A percentile compares a stretch with the other conserved stretches of the same genome.
Evolutionary conservation across 2,797 vertebrate genomes (phyloP).

Genomic region (Acanthopagrus latus): DNA sequence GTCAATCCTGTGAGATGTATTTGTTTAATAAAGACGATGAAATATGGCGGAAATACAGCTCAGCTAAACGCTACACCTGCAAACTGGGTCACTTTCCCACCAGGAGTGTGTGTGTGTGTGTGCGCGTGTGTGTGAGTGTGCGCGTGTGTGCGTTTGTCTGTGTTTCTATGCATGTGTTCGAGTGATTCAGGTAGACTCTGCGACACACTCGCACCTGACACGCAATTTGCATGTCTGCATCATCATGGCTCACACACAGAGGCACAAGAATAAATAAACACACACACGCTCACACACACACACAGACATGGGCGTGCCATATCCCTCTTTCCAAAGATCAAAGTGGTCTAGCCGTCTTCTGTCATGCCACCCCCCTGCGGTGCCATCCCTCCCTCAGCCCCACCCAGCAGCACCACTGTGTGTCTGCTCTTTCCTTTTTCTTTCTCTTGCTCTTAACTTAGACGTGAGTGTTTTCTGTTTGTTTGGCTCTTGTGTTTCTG

Average conservation of each 20-base stretch:
- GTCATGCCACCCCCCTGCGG: slow-evolving; percentile 56
- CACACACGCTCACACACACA: slow-evolving; percentile 20
- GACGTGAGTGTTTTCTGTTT: slow-evolving; percentile 9
- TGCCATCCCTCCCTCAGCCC: slow-evolving; percentile 42
- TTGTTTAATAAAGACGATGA: slow-evolving; percentile 31
- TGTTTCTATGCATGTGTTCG: slow-evolving; percentile 15
- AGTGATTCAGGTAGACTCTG: slow-evolving; percentile 52
- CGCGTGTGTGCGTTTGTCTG: background rate
- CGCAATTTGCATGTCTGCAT: slow-evolving; percentile 48
- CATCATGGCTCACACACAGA: slow-evolving; percentile 44
- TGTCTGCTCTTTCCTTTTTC: slow-evolving; percentile 12
- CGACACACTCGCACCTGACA: slow-evolving; percentile 45
- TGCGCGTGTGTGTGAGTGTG: background rate
- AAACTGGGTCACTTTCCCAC: slow-evolving; percentile 48
- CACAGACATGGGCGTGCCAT: slow-evolving; percentile 51
- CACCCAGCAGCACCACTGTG: slow-evolving; percentile 29
- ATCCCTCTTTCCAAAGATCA: slow-evolving; percentile 66
- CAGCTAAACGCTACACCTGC: slow-evolving; percentile 35
- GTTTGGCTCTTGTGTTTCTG: slow-evolving; percentile 25
- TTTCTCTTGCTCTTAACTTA: background rate
- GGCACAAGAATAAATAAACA: slow-evolving; percentile 6
- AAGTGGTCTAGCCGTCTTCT: slow-evolving; percentile 61
- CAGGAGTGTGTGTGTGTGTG: background rate
- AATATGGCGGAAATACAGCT: slow-evolving; percentile 8
- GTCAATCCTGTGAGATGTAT: background rate